These are phyloP conservation scores for Platypus cylindrus DNA, from an alignment of 2,888 invertebrate species.

Conservation along the genomic window DNA sequence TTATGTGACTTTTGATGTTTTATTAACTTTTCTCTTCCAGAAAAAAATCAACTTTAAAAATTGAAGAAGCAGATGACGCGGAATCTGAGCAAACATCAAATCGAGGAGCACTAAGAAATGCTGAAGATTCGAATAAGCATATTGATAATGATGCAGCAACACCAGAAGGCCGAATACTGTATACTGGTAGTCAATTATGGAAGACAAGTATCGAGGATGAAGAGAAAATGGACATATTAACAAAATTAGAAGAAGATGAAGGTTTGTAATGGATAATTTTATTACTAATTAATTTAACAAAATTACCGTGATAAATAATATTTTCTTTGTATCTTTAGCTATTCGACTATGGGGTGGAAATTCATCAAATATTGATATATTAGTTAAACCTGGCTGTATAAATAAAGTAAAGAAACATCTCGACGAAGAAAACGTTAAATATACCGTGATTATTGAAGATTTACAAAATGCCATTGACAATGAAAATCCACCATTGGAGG, in stretches of 20 bases:
- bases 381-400: slow-evolving; percentile 54
- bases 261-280: too few relatives aligned
- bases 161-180: slow-evolving; percentile 38
- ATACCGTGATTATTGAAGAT: slow-evolving; percentile 62
- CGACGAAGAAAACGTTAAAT: slow-evolving; percentile 48
- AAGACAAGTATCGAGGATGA: slow-evolving; percentile 45
- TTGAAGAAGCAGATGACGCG: slow-evolving; percentile 4
- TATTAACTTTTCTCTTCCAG: too few relatives aligned
- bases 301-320: not conserved
- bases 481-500: slow-evolving; percentile 65
- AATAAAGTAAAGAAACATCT: slow-evolving; percentile 50
- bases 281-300: too few relatives aligned
- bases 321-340: slow-evolving; percentile 32
- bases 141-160: slow-evolving; percentile 7
- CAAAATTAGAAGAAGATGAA: slow-evolving; percentile 42
- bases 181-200: slow-evolving; percentile 68
- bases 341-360: slow-evolving; percentile 56
- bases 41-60: not conserved
- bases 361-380: slow-evolving; percentile 50
- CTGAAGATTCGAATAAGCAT: slow-evolving; percentile 3
- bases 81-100: not conserved
- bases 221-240: slow-evolving; percentile 40
- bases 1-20: too few relatives aligned
- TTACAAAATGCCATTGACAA: slow-evolving; percentile 65
- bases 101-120: not conserved